A percentile compares a stretch with the other conserved stretches of the same genome.
phyloP scores from a whole-genome alignment of 2,797 vertebrate genomes.

The Danio albolineatus region DNA sequence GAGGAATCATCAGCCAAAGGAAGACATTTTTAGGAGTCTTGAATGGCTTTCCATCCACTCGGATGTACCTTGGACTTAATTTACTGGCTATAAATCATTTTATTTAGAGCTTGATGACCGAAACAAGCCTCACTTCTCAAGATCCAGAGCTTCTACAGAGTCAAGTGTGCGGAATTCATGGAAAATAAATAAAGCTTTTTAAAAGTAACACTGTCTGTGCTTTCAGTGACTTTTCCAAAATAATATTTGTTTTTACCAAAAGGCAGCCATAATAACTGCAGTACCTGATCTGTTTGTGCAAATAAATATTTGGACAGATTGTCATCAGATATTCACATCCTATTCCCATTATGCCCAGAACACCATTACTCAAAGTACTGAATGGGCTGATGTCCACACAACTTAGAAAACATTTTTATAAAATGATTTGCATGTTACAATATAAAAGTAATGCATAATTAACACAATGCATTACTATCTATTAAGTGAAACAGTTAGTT shows the following conservation, averaged over 20 bases:
- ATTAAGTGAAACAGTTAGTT: too few relatives aligned
- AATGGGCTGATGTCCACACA: conserved; percentile 1
- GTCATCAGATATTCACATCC: not conserved
- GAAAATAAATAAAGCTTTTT: conserved; percentile 23
- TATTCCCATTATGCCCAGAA: not conserved
- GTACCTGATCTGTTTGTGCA: conserved; percentile 17
- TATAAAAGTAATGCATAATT: too few relatives aligned
- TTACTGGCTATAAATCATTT: not conserved
- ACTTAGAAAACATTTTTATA: not conserved
- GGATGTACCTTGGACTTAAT: not conserved
- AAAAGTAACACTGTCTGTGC: conserved; percentile 6
- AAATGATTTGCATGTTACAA: not conserved
- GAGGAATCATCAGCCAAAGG: not conserved
- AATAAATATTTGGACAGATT: conserved; percentile 8
- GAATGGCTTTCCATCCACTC: not conserved
- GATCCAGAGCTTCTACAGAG: not conserved
- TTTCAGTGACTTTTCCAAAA: not conserved
- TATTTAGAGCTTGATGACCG: conserved; percentile 2
- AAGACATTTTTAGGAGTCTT: not conserved
- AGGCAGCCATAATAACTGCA: not conserved
- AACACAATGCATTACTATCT: too few relatives aligned
- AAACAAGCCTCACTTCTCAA: conserved; percentile 6
- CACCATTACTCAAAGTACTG: not conserved
- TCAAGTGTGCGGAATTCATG: not conserved
- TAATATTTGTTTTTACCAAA: conserved; percentile 16